A percentile compares a stretch with the other conserved stretches of the same genome.
Conservation (phyloP, 2,113 vertebrate genomes). For the Chaetorhynchus papuensis region DNA sequence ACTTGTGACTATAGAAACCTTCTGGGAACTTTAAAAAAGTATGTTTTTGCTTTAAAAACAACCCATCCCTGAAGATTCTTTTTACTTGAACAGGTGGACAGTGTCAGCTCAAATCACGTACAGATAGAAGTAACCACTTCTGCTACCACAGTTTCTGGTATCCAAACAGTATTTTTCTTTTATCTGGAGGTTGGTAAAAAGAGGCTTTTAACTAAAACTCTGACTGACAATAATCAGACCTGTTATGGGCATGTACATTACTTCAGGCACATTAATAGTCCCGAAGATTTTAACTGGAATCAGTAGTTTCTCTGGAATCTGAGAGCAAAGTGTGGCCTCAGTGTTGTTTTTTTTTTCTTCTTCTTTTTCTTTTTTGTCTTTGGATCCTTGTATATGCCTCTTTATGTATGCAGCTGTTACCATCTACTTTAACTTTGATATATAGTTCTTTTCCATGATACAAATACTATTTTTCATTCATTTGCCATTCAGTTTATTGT, state of each 20-base stretch:
- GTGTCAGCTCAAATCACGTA: not conserved
- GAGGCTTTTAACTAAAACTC: not conserved
- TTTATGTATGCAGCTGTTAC: not conserved
- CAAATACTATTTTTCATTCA: not conserved
- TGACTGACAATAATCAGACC: not conserved
- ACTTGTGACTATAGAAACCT: not conserved
- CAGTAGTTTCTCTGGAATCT: not conserved
- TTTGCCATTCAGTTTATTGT: not conserved
- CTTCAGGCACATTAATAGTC: not conserved
- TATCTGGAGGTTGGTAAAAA: not conserved
- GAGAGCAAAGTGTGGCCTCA: not conserved
- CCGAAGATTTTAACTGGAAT: not conserved
- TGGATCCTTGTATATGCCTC: not conserved
- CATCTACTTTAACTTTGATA: not conserved
- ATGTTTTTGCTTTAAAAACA: not conserved
- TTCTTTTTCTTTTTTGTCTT: accelerated
- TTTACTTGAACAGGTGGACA: not conserved
- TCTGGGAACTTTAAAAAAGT: not conserved
- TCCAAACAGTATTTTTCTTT: not conserved
- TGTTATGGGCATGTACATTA: not conserved
- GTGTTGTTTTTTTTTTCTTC: not conserved
- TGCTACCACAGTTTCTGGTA: not conserved
- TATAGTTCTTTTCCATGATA: not conserved
- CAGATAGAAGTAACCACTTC: not conserved
- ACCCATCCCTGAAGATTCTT: not conserved